Percentiles rank a stretch among this genome's conserved stretches.
phyloP scores from a whole-genome alignment of 2,113 vertebrate genomes.

The Scalopus aquaticus region DNA sequence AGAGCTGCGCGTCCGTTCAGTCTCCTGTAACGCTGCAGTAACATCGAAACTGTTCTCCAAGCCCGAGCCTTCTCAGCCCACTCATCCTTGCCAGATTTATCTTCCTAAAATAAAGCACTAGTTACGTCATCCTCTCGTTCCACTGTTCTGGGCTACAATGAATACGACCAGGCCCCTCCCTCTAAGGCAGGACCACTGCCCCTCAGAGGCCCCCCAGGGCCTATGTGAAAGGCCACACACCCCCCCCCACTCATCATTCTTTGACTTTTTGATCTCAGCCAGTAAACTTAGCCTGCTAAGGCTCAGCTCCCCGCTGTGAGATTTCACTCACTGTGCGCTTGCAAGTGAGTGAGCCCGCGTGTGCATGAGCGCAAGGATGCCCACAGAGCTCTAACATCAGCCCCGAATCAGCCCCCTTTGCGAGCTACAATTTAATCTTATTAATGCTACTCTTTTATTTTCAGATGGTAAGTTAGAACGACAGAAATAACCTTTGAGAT shows the following conservation, averaged over 20 bases:
- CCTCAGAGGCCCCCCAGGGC: not conserved
- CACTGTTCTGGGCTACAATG: slow-evolving; percentile 37
- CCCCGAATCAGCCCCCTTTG: no score
- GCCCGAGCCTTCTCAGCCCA: slow-evolving; percentile 46
- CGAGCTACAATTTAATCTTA: not conserved
- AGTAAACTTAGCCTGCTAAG: not conserved
- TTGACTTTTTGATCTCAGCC: not conserved
- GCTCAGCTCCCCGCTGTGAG: not conserved
- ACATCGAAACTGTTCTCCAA: not conserved
- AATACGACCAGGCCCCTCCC: slow-evolving; percentile 8
- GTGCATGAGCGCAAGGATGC: not conserved
- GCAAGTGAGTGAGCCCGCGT: not conserved
- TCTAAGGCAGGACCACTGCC: not conserved
- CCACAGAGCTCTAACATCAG: not conserved
- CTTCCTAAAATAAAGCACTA: slow-evolving; percentile 54
- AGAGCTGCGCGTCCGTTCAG: not conserved
- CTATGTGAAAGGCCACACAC: not conserved
- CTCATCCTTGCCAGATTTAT: slow-evolving; percentile 53
- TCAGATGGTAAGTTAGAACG: not conserved
- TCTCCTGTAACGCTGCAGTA: not conserved
- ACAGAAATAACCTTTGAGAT: not conserved
- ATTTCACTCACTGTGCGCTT: not conserved
- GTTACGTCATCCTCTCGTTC: slow-evolving; percentile 30
- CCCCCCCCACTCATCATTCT: not conserved
- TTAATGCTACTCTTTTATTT: not conserved